Evolutionary conservation across 2,113 vertebrate species (phyloP), one percentile per base, ranked within the genome.

Genomic region (Pollimyrus isidori): DNA sequence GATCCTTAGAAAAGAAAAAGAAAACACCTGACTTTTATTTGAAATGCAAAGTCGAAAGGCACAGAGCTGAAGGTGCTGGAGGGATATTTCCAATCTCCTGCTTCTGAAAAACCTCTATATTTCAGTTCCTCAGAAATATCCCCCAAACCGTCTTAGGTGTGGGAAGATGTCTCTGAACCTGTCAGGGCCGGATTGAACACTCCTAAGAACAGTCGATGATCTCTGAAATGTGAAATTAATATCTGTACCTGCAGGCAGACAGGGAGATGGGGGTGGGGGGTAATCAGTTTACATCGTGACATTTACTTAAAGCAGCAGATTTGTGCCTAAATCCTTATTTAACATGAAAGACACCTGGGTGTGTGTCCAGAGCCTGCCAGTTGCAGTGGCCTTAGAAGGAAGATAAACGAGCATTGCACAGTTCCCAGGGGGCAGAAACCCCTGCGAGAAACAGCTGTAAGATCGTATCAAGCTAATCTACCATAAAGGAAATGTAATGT

Each of bases 141-240:
- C 69, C 89, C 50, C 35, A 82, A 7, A 58, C 65, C 86, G 45
- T 30, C 85, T 46, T 46, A 80, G 85, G 49, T 50, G 46, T 56
- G 39, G 53, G 82, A 48, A 62, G 89, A 89, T 49, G 23, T 69
- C 58, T 87, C 62, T n/a, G 49, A 69, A 35, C 52, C 52, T 90
- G 87, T 82, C 86, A 62, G 39, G 11, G 90, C 90, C 82, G 91
- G 88, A 91, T 89, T 48, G 89, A 93, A 90, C 91, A 91, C 93
- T 93, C 85, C 91, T 90, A 91, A 91, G 91, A 92, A 92, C 92
- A 91, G 92, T 93, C 91, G 89, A 93, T 93, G 92, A 89, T 91
- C 92, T 93, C 76, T 93, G 93, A 95, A 93, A 94, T 95, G 93
- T 95, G 94, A 94, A 95, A 95, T 95, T 94, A 95, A 95, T 92